Evolutionary conservation across 2,888 invertebrate species (phyloP).

Genomic region (Harpagoxenus sublaevis): DNA sequence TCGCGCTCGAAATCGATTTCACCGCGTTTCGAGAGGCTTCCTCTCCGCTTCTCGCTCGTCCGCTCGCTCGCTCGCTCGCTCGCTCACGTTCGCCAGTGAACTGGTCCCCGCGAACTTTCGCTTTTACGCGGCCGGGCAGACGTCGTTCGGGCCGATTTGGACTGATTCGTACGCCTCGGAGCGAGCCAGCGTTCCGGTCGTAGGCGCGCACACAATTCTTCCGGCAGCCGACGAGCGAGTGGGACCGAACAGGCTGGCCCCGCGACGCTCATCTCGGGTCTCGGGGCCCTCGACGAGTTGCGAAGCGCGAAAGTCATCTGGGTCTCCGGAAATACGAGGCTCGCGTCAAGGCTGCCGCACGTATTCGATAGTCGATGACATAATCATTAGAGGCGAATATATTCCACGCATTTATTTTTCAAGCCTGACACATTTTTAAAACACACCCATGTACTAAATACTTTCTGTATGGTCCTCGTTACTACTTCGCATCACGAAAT

Average conservation of each 20-base stretch:
- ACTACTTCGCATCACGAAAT: not conserved
- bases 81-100: not conserved
- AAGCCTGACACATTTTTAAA: not conserved
- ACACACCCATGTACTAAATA: not conserved
- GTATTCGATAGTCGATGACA: constrained; percentile 17
- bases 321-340: constrained; percentile 27
- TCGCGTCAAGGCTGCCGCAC: constrained; percentile 3
- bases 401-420: not conserved
- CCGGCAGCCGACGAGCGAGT: constrained; percentile 28
- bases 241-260: not conserved
- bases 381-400: constrained; percentile 1
- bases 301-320: constrained; percentile 44
- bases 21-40: constrained; percentile 45
- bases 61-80: constrained; percentile 10
- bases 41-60: constrained; percentile 35
- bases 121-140: constrained; percentile 15
- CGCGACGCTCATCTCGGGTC: not conserved
- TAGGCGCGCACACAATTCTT: constrained; percentile 22
- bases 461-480: not conserved
- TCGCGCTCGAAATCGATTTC: constrained; percentile 35
- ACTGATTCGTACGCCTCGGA: constrained; percentile 28
- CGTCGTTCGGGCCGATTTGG: constrained; percentile 8
- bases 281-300: too few species aligned
- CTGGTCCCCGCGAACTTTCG: constrained; percentile 32
- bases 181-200: not conserved